Base-by-base conservation (phyloP, 64 coral and sea anemone species). In the Exaiptasia diaphana region DNA sequence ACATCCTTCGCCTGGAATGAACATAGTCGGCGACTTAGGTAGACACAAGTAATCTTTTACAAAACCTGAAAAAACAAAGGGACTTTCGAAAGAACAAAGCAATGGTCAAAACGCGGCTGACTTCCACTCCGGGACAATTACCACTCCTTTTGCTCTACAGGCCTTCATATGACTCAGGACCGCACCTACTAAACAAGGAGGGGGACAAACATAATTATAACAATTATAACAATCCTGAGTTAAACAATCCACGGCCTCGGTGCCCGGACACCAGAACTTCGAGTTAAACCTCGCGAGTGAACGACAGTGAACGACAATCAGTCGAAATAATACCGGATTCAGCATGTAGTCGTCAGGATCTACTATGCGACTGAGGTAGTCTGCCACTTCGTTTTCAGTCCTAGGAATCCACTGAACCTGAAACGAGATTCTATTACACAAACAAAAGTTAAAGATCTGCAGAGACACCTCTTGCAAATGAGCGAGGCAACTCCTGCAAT, bases 331-430 rank as follows among this genome's bases (percentile, higher is more conserved):
- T n/a, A 50, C 46, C 0, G 73, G 30, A 67, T 76, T 24, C 10
- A 87, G 2, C 36, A 74, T 76, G 55, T 46, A 87, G 31, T 87
- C 61, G 36, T 87, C 83, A 21, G 72, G 53, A 31, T 86, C 83
- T 34, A 76, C 53, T 11, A 86, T 31, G 22, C 83, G 26, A 64
- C 83, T 74, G 30, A 77, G 52, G 28, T 87, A 87, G 23, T 86
- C 52, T 23, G 83, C 71, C 4, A 23, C 12, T 25, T 24, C 17
- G 63, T 86, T 86, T 32, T 67, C 0, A 18, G 44, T 44, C 36
- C 85, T 77, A n/a, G 84, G 84, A 53, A 87, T 87, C 73, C 73
- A 87, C 10, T 78, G 84, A 5, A 60, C 40, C 46, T 87, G 46
- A 27, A 75, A 25, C 28, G 21, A 75, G 50, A 54, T 28, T 17